A percentile compares a stretch with the other conserved stretches of the same genome.
Conservation (phyloP, 2,888 invertebrate genomes). For the Dryocosmus kuriphilus region DNA sequence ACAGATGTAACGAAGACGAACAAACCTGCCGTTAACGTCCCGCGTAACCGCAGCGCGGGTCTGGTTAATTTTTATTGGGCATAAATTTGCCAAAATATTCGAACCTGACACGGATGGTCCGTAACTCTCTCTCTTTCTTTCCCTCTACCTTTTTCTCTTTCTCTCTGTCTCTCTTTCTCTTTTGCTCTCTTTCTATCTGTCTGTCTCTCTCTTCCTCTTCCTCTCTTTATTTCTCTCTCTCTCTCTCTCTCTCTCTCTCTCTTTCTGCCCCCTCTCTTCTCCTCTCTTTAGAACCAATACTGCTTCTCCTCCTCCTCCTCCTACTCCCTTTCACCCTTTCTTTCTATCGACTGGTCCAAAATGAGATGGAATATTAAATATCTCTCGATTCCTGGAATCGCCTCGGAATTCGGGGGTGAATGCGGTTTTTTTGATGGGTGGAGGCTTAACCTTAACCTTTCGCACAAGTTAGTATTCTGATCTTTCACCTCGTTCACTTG, state of each 20-base stretch:
- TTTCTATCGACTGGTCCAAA: constrained; percentile 16
- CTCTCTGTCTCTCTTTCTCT: constrained; percentile 38
- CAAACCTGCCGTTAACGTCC: constrained; percentile 57
- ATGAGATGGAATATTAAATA: constrained; percentile 64
- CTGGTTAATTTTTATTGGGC: constrained; percentile 78
- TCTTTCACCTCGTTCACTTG: constrained; percentile 26
- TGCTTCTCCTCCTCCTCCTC: too few species aligned
- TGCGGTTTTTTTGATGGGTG: constrained; percentile 7
- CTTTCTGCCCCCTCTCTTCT: constrained; percentile 44
- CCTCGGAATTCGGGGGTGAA: constrained; percentile 58
- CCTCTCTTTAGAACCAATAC: too few species aligned
- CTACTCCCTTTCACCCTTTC: not conserved
- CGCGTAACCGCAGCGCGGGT: constrained; percentile 66
- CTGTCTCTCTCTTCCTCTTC: constrained; percentile 33
- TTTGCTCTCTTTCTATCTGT: not conserved
- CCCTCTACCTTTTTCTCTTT: constrained; percentile 54
- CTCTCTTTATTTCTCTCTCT: constrained; percentile 53
- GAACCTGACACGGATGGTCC: constrained; percentile 75
- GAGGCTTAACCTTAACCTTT: constrained; percentile 19
- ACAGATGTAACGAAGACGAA: constrained; percentile 5
- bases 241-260: constrained; percentile 64
- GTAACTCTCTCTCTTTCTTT: constrained; percentile 71
- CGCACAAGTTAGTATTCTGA: constrained; percentile 26
- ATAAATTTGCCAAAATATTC: constrained; percentile 78
- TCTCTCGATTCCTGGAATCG: constrained; percentile 65